Evolutionary conservation across 2,888 invertebrate genomes (phyloP), one percentile per base, ranked within the genome.

Genomic region (Lasioglossum zephyrum): DNA sequence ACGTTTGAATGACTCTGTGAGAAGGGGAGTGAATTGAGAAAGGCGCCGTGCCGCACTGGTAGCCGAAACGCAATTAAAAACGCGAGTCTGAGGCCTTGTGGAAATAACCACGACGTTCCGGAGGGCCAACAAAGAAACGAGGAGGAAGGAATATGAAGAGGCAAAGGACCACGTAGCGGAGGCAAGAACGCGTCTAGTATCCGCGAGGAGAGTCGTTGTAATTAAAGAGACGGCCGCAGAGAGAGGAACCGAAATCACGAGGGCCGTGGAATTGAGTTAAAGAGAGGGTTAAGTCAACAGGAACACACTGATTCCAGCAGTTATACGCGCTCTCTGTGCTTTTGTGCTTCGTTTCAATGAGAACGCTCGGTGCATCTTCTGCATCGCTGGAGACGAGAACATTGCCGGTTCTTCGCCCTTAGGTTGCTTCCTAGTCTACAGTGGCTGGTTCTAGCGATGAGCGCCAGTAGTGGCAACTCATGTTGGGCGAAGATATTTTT

Each of bases 161-260:
- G 66, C 66, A 18, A 18, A 31, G 16, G 66, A 66, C 16, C 36
- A 22, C 22, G 49, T 18, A 16, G 16, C 16, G 18, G 6, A 49
- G 66, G 66, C 18, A 16, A 36, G 36, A 9, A 66, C 66, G 66
- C 66, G 31, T 66, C 36, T 66, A 66, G 66, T 66, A 66, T 66
- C 66, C 18, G 66, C 36, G 66, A 66, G 66, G 36, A 49, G 36
- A 36, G 66, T 16, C 2, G 66, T 9, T 26, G 26, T 60, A 66
- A 66, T 66, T 66, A 66, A 66, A 66, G 66, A 66, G 31, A 18
- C 36, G 31, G 31, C 66, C 66, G 36, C 36, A 36, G 66, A 4
- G 60, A 60, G 60, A 13, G 3, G 66, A 66, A 9, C 36, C 66
- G 36, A 66, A 66, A 66, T 66, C 36, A 66, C 60, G 60, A 60